Base-by-base conservation (phyloP, 2,888 invertebrate species). In the Luperina testacea region DNA sequence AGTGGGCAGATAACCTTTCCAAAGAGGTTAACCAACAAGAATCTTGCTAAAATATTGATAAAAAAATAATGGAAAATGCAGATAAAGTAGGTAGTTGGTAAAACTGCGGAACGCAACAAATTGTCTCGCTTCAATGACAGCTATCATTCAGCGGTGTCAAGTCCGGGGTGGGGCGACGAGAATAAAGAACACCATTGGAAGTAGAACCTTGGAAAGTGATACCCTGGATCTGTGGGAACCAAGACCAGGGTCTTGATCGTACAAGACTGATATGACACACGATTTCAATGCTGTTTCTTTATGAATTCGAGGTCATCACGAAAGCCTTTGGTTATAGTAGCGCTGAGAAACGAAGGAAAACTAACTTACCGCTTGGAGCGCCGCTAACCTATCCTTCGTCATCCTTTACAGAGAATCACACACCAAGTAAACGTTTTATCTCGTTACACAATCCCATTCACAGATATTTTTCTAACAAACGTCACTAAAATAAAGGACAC, bases 371-470 rank as follows among this genome's bases (percentile, higher is more conserved):
- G 99, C 99, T 97, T 98, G 98, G 94, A 99, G 98, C 97, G 99
- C 99, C 97, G 99, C 99, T 98, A 99, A 98, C 98, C 99, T 99
- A 98, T 99, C 99, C 98, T 99, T 99, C 97, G 99, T 99, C 99
- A 99, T 99, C 97, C 96, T 97, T 96, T 96, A 96, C 93, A 95
- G 96, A 96, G 95, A 96, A 97, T 97, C 97, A 97, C 97, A 97
- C 97, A 97, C 97, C 97, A 97, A 97, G 95, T 96, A 97, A 97
- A 97, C 97, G 97, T 97, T 97, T 97, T 96, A 96, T 97, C 97
- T 97, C 97, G 97, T 97, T 97, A 97, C 97, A 97, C 97, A 97
- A 97, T 98, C 98, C 98, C 98, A 98, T 98, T 98, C 98, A 98
- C 98, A 96, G 96, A 96, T 96, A 97, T 97, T 97, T 97, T 97